Base-by-base conservation (phyloP, 30 jellyfish, hydroid and myxozoan species). In the Chironex yamaguchii region DNA sequence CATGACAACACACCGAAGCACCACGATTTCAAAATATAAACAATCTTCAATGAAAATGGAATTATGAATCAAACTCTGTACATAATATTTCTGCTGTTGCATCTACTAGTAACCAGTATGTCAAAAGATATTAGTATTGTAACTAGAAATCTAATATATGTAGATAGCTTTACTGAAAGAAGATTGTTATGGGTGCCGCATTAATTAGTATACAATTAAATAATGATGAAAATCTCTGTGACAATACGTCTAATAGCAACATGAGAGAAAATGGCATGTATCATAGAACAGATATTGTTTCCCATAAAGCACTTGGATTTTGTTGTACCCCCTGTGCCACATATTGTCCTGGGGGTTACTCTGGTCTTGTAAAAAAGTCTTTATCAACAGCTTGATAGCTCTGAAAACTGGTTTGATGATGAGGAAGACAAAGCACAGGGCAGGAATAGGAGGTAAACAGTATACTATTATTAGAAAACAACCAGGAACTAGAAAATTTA, bases 231-330 rank as follows among this genome's bases (percentile, higher is more conserved):
- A 62, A 79, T 29, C 54, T 79, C 6, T 79, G 91, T 63, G 91
- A 79, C 66, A 82, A 63, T 35, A 62, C 83, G 73, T 14, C 51
- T 36, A 35, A 64, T 31, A 74, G 83, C 6, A 64, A 29, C 73
- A 62, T 32, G 71, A 29, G 68, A 31, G 89, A 77, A 0, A 77
- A 77, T 77, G 82, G 82, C n/a, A 77, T 53, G 67, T 28, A 77
- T 54, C 89, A 34, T 77, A 26, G 89, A 77, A 28, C 50, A 77
- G 58, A 77, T 77, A 36, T 49, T 77, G n/a, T 77, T 77, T 28
- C 89, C 67, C 12, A 77, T 77, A 9, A 53, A 58, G 74, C 52
- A 77, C 63, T 69, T 77, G 22, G 0, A n/a, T n/a, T 77, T 52
- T 52, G 67, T 77, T 53, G 82, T 54, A 49, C 82, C 82, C 32